A percentile compares a stretch with the other conserved stretches of the same genome.
Evolutionary conservation across 2,797 vertebrate genomes (phyloP).

Genomic region (Amphiprion clarkii): DNA sequence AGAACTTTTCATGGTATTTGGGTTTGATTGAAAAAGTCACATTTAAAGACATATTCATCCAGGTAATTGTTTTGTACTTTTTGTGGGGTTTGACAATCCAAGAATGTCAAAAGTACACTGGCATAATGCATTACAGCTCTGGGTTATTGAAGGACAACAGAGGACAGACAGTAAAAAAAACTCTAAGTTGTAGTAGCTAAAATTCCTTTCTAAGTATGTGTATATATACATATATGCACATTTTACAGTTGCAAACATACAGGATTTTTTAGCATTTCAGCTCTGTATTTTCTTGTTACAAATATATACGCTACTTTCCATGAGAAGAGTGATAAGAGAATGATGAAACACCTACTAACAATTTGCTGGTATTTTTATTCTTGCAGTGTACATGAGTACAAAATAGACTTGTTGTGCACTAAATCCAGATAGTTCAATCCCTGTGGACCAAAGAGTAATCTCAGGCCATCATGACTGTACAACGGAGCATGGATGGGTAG

Average conservation of each 20-base stretch:
- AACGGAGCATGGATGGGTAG: constrained; percentile 44
- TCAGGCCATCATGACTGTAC: not conserved
- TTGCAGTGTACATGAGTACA: constrained; percentile 1
- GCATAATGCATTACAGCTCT: not conserved
- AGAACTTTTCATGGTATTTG: constrained; percentile 27
- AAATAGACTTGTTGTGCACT: not conserved
- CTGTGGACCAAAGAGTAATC: not conserved
- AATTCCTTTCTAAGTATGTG: too few relatives aligned
- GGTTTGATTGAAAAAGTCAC: constrained; percentile 20
- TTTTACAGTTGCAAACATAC: too few relatives aligned
- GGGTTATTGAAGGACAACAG: not conserved
- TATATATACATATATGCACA: too few relatives aligned
- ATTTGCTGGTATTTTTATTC: not conserved
- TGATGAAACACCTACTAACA: not conserved
- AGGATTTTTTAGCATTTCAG: too few relatives aligned
- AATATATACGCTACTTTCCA: not conserved
- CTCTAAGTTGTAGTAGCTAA: too few relatives aligned
- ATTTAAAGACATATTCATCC: constrained; percentile 15
- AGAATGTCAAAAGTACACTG: not conserved
- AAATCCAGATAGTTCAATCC: constrained; percentile 12
- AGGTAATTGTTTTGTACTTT: not conserved
- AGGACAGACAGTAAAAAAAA: too few relatives aligned
- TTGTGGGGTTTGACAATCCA: not conserved
- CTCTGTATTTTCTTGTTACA: not conserved
- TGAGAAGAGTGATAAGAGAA: not conserved